Evolutionary conservation across 2,113 vertebrate genomes (phyloP), one percentile per base, ranked within the genome.

Genomic region (Emydura subglobosa): DNA sequence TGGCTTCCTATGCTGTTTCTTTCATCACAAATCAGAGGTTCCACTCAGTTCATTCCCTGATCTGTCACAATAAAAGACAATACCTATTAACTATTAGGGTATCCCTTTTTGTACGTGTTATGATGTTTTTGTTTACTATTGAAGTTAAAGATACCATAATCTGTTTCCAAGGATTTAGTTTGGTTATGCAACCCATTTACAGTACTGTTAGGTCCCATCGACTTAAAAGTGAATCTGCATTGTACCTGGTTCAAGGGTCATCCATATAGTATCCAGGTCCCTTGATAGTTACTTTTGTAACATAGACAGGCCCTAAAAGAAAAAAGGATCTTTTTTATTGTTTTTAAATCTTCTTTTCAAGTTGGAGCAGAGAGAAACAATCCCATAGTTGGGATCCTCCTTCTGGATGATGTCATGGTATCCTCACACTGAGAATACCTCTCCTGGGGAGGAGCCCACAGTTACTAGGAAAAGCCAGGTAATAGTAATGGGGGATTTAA

Each of bases 311-410:
- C 49, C 44, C 25, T 82, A 34, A 25, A 68, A 47, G 61, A 78
- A 44, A 50, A 27, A 1, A 0, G 3, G 1, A n/a, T 80, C 17
- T 88, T 50, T 1, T 88, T 50, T 1, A 34, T 61, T 61, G 16
- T 65, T 65, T 61, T 61, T 12, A 31, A 29, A 61, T 12, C 14
- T 61, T 65, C 34, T 39, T 39, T 39, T 10, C 65, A 72, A 72
- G 65, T 72, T 72, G n/a, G n/a, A 72, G 16, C 65, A 68, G 17
- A 39, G 65, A 16, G 3, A n/a, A n/a, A 68, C 65, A 68, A 39
- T 68, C 17, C 34, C 65, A 68, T 68, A 68, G 34, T 68, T 68
- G 65, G 65, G 16, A 68, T 68, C 16, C 34, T 68, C 34, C 7
- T n/a, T 68, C 61, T 34, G 19, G 34, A 21, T 39, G 65, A 68